phyloP scores from a whole-genome alignment of 2,113 vertebrate species.

The Caranx melampygus region DNA sequence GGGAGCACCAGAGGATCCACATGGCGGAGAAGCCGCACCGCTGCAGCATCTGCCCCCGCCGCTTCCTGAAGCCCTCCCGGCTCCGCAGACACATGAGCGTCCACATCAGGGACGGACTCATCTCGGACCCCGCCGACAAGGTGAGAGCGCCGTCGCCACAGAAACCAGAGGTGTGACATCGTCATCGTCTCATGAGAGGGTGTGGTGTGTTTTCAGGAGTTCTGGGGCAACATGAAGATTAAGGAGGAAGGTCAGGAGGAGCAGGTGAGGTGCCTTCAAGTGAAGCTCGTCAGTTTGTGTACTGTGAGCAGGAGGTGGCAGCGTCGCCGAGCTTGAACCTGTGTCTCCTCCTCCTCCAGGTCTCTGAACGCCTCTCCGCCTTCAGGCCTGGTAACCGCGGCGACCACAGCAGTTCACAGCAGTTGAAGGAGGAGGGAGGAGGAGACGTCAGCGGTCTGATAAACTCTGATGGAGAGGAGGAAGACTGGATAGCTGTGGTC shows the following conservation, averaged over 20 bases:
- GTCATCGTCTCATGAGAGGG: no score
- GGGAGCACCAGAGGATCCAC: constrained; percentile 51
- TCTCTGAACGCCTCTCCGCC: neutral
- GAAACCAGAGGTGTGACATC: no score
- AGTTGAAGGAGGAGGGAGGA: neutral
- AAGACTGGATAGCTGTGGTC: constrained; percentile 41
- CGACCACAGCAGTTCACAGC: neutral
- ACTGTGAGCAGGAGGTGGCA: neutral
- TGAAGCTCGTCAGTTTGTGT: neutral
- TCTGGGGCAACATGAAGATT: constrained; percentile 42
- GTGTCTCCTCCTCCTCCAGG: constrained; percentile 2
- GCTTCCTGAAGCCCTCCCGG: constrained; percentile 67
- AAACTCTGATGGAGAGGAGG: constrained; percentile 74
- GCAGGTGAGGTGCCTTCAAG: constrained; percentile 22
- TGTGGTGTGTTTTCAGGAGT: constrained; percentile 43
- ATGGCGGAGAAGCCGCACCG: constrained; percentile 20
- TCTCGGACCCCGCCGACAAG: constrained; percentile 30
- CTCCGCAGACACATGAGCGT: constrained; percentile 67
- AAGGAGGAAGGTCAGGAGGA: neutral
- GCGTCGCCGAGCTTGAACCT: no score
- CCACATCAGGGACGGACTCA: constrained; percentile 56
- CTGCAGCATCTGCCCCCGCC: constrained; percentile 61
- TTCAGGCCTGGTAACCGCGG: constrained; percentile 15
- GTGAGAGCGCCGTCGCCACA: constrained; percentile 3
- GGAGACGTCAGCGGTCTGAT: constrained; percentile 57